phyloP scores from a whole-genome alignment of 2,888 invertebrate genomes.

The Cyclophora albipunctata region DNA sequence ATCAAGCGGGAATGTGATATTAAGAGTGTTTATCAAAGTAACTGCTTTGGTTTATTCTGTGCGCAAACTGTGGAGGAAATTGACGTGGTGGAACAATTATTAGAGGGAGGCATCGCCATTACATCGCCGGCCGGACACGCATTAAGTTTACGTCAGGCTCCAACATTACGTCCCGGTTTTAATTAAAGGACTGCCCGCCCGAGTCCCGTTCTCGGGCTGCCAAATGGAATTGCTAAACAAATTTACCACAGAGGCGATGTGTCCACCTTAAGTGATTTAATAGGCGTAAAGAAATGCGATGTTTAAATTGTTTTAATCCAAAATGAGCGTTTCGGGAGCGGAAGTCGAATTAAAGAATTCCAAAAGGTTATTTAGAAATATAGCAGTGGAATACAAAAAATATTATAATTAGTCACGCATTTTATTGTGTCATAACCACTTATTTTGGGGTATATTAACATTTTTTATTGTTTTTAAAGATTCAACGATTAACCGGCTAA shows the following conservation, averaged over 20 bases:
- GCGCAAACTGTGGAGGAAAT: conserved; percentile 23
- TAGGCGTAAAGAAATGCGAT: conserved; percentile 71
- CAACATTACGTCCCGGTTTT: conserved; percentile 68
- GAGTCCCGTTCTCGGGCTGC: conserved; percentile 44
- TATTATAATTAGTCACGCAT: background rate
- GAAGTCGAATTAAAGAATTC: conserved; percentile 19
- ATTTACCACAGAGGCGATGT: conserved; percentile 69
- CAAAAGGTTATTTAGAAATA: conserved; percentile 17
- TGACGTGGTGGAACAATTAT: conserved; percentile 63
- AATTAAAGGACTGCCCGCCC: conserved; percentile 72
- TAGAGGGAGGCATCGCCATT: conserved; percentile 58
- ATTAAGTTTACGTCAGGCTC: conserved; percentile 67
- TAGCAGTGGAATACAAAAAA: conserved; percentile 12
- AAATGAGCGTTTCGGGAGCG: conserved; percentile 31
- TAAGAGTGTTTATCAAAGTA: conserved; percentile 9
- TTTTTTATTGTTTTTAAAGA: no score
- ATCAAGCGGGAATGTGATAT: conserved; percentile 1
- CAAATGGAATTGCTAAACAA: conserved; percentile 75
- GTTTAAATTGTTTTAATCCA: conserved; percentile 56
- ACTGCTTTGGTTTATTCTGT: conserved; percentile 22
- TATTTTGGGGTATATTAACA: no score
- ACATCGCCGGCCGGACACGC: conserved; percentile 65
- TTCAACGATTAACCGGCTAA: no score
- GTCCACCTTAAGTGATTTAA: conserved; percentile 76
- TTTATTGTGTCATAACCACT: no score